A percentile compares a stretch with the other conserved stretches of the same genome.
These are phyloP conservation scores for Troglohyphantes excavatus DNA, from an alignment of 2,888 invertebrate genomes.

Conservation along the genomic window DNA sequence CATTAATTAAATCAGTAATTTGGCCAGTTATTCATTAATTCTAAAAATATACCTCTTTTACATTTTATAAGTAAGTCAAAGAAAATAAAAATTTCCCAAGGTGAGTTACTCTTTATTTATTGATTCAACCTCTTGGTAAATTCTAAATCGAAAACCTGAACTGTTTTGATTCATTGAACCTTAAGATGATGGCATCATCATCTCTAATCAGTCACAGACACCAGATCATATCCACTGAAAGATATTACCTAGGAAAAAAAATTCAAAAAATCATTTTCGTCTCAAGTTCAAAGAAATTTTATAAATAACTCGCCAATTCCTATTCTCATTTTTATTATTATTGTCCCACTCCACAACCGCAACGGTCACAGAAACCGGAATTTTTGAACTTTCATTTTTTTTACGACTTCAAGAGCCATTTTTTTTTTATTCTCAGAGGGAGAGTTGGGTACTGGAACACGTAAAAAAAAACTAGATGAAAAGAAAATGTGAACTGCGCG, in stretches of 20 bases:
- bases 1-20: no score
- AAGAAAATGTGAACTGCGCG: conserved; percentile 52
- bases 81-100: no score
- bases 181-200: not conserved
- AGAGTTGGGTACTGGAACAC: conserved; percentile 73
- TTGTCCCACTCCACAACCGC: not conserved
- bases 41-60: no score
- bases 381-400: conserved; percentile 63
- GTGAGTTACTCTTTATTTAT: no score
- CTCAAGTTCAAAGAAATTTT: conserved; percentile 9
- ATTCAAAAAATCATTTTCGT: conserved; percentile 4
- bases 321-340: conserved; percentile 1
- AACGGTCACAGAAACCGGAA: conserved; percentile 64
- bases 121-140: no score
- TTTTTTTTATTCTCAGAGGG: conserved; percentile 36
- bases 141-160: no score
- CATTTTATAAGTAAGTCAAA: no score
- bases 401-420: not conserved
- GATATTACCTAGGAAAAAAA: not conserved
- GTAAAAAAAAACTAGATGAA: not conserved
- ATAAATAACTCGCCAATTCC: conserved; percentile 2
- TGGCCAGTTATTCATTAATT: no score
- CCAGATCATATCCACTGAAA: not conserved
- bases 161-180: conserved; percentile 10
- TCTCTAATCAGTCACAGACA: not conserved